phyloP scores from a whole-genome alignment of 2,113 vertebrate species.

The Pampusana beccarii region DNA sequence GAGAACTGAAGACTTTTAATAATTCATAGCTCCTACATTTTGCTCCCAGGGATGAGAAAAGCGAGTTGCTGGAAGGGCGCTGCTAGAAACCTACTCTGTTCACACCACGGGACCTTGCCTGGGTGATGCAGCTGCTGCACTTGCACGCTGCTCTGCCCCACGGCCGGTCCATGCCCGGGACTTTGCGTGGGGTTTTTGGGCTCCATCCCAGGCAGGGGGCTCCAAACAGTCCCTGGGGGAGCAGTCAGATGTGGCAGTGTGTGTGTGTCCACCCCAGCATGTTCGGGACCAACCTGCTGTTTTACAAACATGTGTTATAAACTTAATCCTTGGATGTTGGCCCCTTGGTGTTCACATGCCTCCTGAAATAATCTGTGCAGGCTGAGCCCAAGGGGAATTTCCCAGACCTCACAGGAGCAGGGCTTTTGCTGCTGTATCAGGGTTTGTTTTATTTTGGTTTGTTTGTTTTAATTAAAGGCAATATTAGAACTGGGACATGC shows the following conservation, averaged over 20 bases:
- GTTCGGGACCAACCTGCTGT: accelerated
- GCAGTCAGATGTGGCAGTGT: accelerated
- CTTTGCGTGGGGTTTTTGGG: neutral
- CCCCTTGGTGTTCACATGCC: neutral
- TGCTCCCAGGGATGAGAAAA: neutral
- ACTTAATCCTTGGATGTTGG: neutral
- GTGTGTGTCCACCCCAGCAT: accelerated
- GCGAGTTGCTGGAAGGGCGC: accelerated
- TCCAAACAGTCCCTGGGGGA: accelerated
- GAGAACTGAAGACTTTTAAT: neutral
- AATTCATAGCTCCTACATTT: neutral
- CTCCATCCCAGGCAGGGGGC: neutral
- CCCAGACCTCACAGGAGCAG: neutral
- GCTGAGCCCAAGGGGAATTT: neutral
- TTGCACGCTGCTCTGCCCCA: accelerated
- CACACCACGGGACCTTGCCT: neutral
- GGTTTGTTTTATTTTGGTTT: too few species aligned
- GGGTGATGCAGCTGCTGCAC: accelerated
- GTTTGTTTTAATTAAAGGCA: neutral
- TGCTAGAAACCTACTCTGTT: neutral
- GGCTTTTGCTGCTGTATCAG: neutral
- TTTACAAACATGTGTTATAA: neutral
- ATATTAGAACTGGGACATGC: neutral
- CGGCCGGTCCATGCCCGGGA: accelerated
- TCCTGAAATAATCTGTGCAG: neutral